A percentile compares a stretch with the other conserved stretches of the same genome.
Conservation (phyloP, 2,113 vertebrate species). For the Solea senegalensis region DNA sequence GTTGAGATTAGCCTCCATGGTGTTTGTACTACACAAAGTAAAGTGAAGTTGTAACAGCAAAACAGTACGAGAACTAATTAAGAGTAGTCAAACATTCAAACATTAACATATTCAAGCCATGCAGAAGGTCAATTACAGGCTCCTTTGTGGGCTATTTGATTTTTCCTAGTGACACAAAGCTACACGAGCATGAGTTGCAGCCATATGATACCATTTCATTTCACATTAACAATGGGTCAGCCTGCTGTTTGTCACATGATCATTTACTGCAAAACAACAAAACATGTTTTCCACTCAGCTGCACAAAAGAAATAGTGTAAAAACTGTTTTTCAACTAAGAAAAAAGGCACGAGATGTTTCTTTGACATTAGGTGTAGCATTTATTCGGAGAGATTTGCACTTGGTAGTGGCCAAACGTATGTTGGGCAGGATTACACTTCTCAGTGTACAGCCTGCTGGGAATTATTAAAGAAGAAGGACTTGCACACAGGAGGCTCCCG, state of each 20-base stretch:
- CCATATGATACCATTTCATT: background rate
- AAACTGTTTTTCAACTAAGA: background rate
- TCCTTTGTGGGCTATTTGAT: background rate
- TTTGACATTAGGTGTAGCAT: background rate
- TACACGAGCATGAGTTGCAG: background rate
- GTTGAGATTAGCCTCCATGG: no score
- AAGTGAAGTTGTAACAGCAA: no score
- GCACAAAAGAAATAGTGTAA: background rate
- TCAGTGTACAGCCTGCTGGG: no score
- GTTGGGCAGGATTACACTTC: no score
- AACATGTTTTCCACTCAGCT: background rate
- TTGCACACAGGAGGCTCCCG: no score
- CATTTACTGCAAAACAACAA: background rate
- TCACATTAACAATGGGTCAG: conserved; percentile 1
- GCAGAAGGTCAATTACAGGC: background rate
- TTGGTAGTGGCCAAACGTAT: no score
- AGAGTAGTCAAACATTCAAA: background rate
- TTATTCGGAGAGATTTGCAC: background rate
- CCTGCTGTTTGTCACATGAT: conserved; percentile 3
- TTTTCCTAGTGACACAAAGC: background rate
- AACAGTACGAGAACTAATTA: no score
- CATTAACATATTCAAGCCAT: background rate
- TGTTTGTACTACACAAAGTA: no score
- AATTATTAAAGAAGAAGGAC: no score
- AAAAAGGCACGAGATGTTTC: background rate